Percentiles rank a stretch among this genome's conserved stretches.
phyloP scores from a whole-genome alignment of 2,888 invertebrate genomes.

The Melanotus villosus region DNA sequence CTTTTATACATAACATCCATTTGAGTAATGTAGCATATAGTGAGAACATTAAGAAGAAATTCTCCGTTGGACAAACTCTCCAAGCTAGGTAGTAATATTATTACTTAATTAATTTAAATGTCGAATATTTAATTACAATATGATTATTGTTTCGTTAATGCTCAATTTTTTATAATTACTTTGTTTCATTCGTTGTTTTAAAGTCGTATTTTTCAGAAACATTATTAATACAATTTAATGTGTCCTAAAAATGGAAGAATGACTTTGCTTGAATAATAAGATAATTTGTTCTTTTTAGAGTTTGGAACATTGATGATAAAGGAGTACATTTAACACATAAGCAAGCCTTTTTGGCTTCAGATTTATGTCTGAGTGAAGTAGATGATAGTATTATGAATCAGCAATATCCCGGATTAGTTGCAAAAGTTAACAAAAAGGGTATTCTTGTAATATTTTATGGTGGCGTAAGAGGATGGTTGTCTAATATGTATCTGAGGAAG shows the following conservation, averaged over 20 bases:
- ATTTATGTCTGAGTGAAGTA: constrained; percentile 70
- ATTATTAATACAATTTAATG: too few relatives aligned
- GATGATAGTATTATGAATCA: constrained; percentile 70
- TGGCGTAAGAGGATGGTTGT: constrained; percentile 71
- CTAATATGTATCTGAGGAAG: constrained; percentile 60
- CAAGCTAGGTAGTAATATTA: constrained; percentile 68
- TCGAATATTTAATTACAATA: too few relatives aligned
- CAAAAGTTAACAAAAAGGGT: constrained; percentile 69
- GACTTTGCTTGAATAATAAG: background rate
- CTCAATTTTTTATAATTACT: too few relatives aligned
- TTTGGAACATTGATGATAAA: constrained; percentile 70
- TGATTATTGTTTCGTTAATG: too few relatives aligned
- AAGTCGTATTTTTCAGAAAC: too few relatives aligned
- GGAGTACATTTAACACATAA: constrained; percentile 77
- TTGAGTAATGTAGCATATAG: constrained; percentile 69
- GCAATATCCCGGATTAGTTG: constrained; percentile 72
- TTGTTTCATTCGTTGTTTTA: too few relatives aligned
- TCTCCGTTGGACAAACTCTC: constrained; percentile 71
- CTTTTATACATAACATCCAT: constrained; percentile 74
- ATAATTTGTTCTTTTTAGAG: constrained; percentile 60
- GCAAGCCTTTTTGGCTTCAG: constrained; percentile 73
- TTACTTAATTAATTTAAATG: too few relatives aligned
- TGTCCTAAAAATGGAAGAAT: too few relatives aligned
- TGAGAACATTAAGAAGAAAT: constrained; percentile 69
- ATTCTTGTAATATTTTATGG: constrained; percentile 75